Evolutionary conservation across 2,888 invertebrate genomes (phyloP), one percentile per base, ranked within the genome.

Genomic region (Dendrolimus pini): DNA sequence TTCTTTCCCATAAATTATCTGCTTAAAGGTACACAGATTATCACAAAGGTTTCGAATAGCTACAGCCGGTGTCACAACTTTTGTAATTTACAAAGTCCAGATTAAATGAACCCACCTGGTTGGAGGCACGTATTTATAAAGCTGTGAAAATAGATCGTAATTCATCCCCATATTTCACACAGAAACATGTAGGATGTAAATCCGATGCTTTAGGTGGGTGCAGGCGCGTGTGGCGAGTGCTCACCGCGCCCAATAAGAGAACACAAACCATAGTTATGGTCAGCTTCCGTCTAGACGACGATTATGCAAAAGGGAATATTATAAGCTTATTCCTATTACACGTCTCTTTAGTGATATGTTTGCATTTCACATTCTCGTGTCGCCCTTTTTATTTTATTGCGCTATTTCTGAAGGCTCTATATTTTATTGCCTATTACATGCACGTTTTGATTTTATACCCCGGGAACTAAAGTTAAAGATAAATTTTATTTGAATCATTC

Each of bases 241-340:
- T 62, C 63, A 61, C 59, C 54, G 63, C 61, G 64, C 63, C 71
- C 30, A 78, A 80, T 77, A 75, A 76, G 75, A 82, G 73, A 74
- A 74, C 71, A 64, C 67, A 70, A 65, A 75, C 71, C 66, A 66
- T 62, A 63, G 65, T 65, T 68, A 72, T 74, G 79, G 74, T 72
- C 80, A 80, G 80, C 80, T 83, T 81, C 82, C 82, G 88, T 89
- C 89, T 89, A 89, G 89, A 89, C 89, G 70, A 82, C 86, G 86
- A 87, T 89, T 87, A 88, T 82, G 83, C 76, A 79, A 85, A 86
- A 83, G 80, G 77, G 77, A 78, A 81, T 81, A 78, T 47, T 30
- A 12, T 79, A 79, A 81, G 76, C 76, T 77, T 78, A 77, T 80
- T 80, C 79, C 71, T 79, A 83, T 80, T 82, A 77, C 76, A 70